A percentile compares a stretch with the other conserved stretches of the same genome.
Conservation (phyloP, 1,140 invertebrate species). For the Bombus turneri region DNA sequence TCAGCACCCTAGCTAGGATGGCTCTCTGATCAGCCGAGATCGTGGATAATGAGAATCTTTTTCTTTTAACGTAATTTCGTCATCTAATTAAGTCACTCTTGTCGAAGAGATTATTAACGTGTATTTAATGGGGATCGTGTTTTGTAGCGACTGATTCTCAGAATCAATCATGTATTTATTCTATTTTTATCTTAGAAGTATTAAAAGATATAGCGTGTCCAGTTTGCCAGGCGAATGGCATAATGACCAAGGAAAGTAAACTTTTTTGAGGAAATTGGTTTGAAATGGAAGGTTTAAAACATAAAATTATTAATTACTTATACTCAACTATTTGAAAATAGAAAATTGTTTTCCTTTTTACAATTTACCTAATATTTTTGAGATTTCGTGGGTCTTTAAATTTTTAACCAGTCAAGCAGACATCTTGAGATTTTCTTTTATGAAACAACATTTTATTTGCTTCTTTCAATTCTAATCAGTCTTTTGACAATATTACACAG, state of each 20-base stretch:
- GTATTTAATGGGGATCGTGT: background rate
- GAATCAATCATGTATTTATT: background rate
- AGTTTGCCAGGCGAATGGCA: background rate
- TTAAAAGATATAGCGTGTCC: background rate
- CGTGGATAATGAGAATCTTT: slow-evolving; percentile 46
- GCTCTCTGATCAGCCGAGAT: slow-evolving; percentile 33
- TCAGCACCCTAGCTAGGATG: slow-evolving; percentile 52
- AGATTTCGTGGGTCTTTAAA: background rate
- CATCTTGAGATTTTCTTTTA: background rate
- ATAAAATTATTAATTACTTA: background rate
- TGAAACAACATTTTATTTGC: background rate
- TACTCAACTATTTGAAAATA: no score
- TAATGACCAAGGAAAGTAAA: background rate
- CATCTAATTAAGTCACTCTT: slow-evolving; percentile 32
- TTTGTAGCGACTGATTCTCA: background rate
- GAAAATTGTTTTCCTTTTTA: background rate
- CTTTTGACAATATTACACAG: background rate
- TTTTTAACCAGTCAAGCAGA: background rate
- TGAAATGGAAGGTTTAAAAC: no score
- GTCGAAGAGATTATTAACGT: slow-evolving; percentile 19
- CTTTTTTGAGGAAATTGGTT: background rate
- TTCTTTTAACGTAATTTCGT: slow-evolving; percentile 38
- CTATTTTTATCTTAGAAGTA: background rate
- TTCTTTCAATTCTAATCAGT: background rate
- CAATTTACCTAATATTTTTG: background rate